Conservation (phyloP, 1,140 invertebrate species). For the Diabrotica virgifera region DNA sequence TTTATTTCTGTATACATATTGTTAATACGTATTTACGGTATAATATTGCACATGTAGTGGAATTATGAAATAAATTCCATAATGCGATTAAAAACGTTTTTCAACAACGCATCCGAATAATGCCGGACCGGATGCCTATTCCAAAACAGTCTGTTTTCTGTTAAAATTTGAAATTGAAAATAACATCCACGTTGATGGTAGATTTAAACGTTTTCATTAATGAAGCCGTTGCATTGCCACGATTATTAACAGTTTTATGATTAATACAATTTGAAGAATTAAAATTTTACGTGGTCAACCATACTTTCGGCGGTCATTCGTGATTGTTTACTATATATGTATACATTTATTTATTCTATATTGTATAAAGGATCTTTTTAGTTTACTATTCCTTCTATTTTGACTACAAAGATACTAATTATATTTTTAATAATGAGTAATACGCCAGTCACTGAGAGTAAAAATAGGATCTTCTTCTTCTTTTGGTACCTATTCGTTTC, state of each 20-base stretch:
- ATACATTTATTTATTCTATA: too few species aligned
- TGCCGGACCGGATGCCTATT: background rate
- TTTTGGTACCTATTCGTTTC: too few species aligned
- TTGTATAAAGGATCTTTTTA: too few species aligned
- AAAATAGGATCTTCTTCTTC: too few species aligned
- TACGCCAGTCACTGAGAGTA: too few species aligned
- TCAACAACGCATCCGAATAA: constrained; percentile 10
- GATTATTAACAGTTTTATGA: constrained; percentile 3
- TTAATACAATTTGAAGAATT: background rate
- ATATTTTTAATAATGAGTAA: too few species aligned
- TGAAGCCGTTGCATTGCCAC: background rate
- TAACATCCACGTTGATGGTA: constrained; percentile 2
- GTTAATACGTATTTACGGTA: constrained; percentile 21
- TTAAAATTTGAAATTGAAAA: background rate
- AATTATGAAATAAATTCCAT: constrained; percentile 21
- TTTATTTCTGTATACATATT: constrained; percentile 15
- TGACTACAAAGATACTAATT: too few species aligned
- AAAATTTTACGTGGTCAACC: background rate
- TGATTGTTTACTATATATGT: too few species aligned
- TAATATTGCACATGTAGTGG: constrained; percentile 17
- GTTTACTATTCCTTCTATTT: too few species aligned
- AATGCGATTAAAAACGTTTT: constrained; percentile 23
- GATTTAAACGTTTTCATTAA: constrained; percentile 1
- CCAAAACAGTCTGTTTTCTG: background rate
- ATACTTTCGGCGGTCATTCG: background rate